A percentile compares a stretch with the other conserved stretches of the same genome.
phyloP scores from a whole-genome alignment of 2,888 invertebrate species.

The Cyclophora punctaria region DNA sequence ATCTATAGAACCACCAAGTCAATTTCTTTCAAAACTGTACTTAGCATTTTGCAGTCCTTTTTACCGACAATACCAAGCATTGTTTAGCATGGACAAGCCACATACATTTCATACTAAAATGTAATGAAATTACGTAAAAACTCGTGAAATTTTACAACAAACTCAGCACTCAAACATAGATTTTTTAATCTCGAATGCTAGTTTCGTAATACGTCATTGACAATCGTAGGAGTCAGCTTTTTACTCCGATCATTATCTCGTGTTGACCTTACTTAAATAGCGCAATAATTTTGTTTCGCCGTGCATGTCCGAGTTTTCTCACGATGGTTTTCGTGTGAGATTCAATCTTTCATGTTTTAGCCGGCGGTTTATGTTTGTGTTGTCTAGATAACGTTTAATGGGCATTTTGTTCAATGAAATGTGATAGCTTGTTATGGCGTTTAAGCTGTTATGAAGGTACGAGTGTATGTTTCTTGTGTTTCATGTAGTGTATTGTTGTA shows the following conservation, averaged over 20 bases:
- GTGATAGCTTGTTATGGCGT: too few relatives aligned
- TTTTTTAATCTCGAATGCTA: slow-evolving; percentile 37
- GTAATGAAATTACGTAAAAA: slow-evolving; percentile 26
- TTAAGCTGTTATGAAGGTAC: too few relatives aligned
- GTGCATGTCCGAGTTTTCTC: slow-evolving; percentile 35
- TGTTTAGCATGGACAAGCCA: slow-evolving; percentile 1
- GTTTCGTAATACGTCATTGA: slow-evolving; percentile 52
- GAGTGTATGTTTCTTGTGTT: too few relatives aligned
- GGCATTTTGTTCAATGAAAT: slow-evolving; percentile 10
- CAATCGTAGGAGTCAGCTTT: slow-evolving; percentile 37
- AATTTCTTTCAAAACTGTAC: neutral
- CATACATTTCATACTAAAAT: slow-evolving; percentile 1
- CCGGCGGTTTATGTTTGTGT: slow-evolving; percentile 15
- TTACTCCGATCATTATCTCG: slow-evolving; percentile 46
- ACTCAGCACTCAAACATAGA: slow-evolving; percentile 16
- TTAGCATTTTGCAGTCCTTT: neutral
- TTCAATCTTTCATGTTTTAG: slow-evolving; percentile 19
- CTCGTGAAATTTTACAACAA: slow-evolving; percentile 35
- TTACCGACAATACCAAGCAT: neutral
- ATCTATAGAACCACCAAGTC: neutral
- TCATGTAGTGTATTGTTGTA: too few relatives aligned
- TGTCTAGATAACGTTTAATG: slow-evolving; percentile 7
- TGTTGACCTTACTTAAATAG: slow-evolving; percentile 42
- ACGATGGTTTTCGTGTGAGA: slow-evolving; percentile 32
- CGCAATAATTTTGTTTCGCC: slow-evolving; percentile 37